Base-by-base conservation (phyloP, 1,140 invertebrate species). In the Zaprionus gabonicus region DNA sequence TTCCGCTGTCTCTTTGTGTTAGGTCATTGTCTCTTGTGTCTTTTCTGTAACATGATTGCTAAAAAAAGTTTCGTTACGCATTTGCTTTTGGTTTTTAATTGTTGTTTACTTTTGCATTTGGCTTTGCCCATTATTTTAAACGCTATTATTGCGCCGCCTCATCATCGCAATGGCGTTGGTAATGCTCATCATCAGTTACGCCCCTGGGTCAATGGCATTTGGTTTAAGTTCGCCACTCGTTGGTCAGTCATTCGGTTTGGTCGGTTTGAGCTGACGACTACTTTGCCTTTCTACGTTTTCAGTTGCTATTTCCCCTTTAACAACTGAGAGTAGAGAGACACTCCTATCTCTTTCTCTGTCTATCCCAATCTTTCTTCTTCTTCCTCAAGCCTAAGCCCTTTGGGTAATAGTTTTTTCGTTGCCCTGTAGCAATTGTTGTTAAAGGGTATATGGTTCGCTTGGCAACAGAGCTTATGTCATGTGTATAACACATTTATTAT, bases 11-110 rank as follows among this genome's bases (percentile, higher is more conserved):
- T 69, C 63, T 56, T 36, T 31, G 23, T 51, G 70, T 55, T 82
- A 73, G 82, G 83, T 86, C 82, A 86, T 87, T 86, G 82, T 82
- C 80, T 86, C 65, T 6, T 46, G 38, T 41, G 71, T 57, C n/a
- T 46, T 2, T 62, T 31, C 34, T 74, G 71, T 71, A 17, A 17
- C 13, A 27, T 25, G 9, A 12, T 59, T 34, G 55, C 70, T 10
- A 28, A 31, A 20, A 20, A 15, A 60, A 44, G 55, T 55, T 67
- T 73, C 74, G 75, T 77, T 88, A 88, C 85, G 84, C 84, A 87
- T 80, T 73, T 81, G 84, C 84, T 78, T 78, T 87, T 75, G 72
- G 65, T 46, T 46, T 78, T 81, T 84, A 87, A 88, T 87, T 87
- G 81, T 81, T 87, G 85, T 87, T 88, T 84, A 84, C 71, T 63